Evolutionary conservation across 1,140 invertebrate genomes (phyloP).

Genomic region (Psilanteris sp.): DNA sequence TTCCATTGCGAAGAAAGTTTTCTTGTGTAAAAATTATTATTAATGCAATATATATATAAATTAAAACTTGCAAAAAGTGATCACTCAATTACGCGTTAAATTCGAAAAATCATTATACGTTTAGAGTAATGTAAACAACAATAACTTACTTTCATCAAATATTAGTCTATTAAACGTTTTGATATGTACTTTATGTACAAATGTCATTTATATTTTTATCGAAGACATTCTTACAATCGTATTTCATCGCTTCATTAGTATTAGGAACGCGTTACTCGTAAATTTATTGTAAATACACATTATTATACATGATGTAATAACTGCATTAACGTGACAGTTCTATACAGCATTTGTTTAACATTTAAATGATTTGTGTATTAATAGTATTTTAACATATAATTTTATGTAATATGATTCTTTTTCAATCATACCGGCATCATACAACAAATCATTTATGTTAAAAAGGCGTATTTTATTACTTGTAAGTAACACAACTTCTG

Average conservation of each 20-base stretch:
- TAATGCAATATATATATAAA: neutral
- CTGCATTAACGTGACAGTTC: conserved; percentile 39
- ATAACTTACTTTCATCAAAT: conserved; percentile 6
- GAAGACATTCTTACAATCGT: conserved; percentile 25
- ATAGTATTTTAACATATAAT: conserved; percentile 6
- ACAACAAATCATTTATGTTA: conserved; percentile 3
- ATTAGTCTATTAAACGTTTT: conserved; percentile 8
- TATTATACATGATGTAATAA: conserved; percentile 48
- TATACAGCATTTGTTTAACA: conserved; percentile 4
- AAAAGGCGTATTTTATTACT: no score
- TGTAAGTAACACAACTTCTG: no score
- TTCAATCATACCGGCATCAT: conserved; percentile 17
- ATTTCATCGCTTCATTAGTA: conserved; percentile 47
- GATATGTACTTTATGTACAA: conserved; percentile 3
- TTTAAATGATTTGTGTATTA: conserved; percentile 14
- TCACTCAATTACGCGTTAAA: no score
- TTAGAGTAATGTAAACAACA: no score
- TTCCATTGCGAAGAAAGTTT: neutral
- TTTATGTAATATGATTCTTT: conserved; percentile 25
- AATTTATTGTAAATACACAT: conserved; percentile 70
- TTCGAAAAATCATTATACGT: no score
- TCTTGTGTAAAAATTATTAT: neutral
- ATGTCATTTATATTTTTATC: neutral
- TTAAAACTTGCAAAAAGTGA: no score
- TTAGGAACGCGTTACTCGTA: conserved; percentile 48